Evolutionary conservation across 2,888 invertebrate species (phyloP).

Genomic region (Chrysina gloriosa): DNA sequence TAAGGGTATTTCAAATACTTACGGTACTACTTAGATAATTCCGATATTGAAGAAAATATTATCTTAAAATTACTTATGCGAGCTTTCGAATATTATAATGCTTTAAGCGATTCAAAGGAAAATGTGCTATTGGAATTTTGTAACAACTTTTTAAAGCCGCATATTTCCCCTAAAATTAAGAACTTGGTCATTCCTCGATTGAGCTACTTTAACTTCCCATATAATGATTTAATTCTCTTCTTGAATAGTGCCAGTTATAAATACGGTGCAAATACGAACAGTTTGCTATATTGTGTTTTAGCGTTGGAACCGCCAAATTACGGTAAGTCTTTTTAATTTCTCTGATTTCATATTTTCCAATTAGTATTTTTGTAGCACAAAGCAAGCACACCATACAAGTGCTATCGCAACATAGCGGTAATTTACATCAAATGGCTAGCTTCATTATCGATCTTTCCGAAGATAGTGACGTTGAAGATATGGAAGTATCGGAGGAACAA

Average conservation of each 20-base stretch:
- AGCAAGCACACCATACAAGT: constrained; percentile 59
- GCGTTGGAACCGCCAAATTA: constrained; percentile 74
- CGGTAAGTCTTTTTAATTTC: constrained; percentile 66
- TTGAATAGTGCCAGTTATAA: constrained; percentile 56
- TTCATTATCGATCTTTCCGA: constrained; percentile 68
- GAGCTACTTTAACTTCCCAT: constrained; percentile 67
- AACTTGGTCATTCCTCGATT: constrained; percentile 79
- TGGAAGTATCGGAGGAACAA: constrained; percentile 64
- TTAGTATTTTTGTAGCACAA: constrained; percentile 45
- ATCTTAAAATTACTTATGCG: constrained; percentile 81
- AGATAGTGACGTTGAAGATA: constrained; percentile 71
- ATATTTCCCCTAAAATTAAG: constrained; percentile 76
- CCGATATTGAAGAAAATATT: constrained; percentile 76
- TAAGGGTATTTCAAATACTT: constrained; percentile 81
- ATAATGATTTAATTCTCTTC: constrained; percentile 63
- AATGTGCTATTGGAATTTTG: constrained; percentile 71
- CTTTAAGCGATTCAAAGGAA: constrained; percentile 66
- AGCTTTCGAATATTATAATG: constrained; percentile 74
- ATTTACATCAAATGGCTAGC: constrained; percentile 60
- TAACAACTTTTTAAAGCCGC: constrained; percentile 74
- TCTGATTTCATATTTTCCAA: background rate
- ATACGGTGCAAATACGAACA: constrained; percentile 65
- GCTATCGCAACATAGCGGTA: constrained; percentile 66
- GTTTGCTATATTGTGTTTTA: constrained; percentile 76
- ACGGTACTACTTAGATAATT: constrained; percentile 74